These are phyloP conservation scores for Hemicentrotus pulcherrimus DNA, from an alignment of 35 echinoderm and acorn worm species.

Conservation along the genomic window DNA sequence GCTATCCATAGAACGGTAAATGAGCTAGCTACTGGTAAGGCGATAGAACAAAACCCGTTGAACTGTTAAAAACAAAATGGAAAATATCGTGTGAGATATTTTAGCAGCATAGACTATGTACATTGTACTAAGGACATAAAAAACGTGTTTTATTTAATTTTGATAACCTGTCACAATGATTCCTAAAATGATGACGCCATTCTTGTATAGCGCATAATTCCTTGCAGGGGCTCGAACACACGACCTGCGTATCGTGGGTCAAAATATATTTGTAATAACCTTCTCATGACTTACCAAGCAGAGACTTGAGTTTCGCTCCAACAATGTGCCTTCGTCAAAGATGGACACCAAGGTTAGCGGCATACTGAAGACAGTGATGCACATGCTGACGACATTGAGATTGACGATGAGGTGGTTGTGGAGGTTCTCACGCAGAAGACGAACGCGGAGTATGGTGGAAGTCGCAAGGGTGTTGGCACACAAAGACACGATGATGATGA, in stretches of 20 bases:
- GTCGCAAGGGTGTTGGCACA: not conserved
- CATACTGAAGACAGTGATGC: conserved; percentile 35
- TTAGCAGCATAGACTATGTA: too few relatives aligned
- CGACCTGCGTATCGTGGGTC: too few relatives aligned
- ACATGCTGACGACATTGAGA: conserved; percentile 29
- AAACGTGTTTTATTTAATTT: too few relatives aligned
- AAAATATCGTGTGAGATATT: not conserved
- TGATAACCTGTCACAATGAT: too few relatives aligned
- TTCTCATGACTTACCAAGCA: not conserved
- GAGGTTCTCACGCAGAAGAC: conserved; percentile 22
- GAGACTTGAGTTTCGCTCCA: not conserved
- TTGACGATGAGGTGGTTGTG: conserved; percentile 47
- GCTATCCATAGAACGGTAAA: conserved; percentile 45
- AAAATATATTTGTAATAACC: too few relatives aligned
- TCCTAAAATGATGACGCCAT: too few relatives aligned
- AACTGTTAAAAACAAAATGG: conserved; percentile 16
- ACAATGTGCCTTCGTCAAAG: not conserved
- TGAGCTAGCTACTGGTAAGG: conserved; percentile 1
- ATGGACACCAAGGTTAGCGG: conserved; percentile 22
- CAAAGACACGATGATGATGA: conserved; percentile 4
- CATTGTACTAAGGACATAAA: too few relatives aligned
- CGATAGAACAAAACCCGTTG: conserved; percentile 21
- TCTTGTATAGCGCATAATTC: too few relatives aligned
- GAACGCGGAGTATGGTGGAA: conserved; percentile 25
- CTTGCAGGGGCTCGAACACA: too few relatives aligned